Evolutionary conservation across 1,140 invertebrate genomes (phyloP), one percentile per base, ranked within the genome.

Genomic region (Pygmarrhopalites habei): DNA sequence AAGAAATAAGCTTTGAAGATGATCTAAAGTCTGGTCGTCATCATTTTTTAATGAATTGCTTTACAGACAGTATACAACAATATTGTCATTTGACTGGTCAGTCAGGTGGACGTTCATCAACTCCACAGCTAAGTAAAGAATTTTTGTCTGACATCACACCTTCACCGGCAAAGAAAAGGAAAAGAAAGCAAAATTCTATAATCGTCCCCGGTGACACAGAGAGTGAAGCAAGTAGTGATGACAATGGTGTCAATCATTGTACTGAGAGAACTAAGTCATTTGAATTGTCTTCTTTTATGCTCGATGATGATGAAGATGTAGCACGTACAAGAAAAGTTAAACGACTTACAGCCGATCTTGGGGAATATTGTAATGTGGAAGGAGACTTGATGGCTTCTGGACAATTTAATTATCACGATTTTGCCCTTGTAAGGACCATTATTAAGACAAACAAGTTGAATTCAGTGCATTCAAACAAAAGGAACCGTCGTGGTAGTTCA

Each of bases 381-480:
- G 30, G 30, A 2, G 61, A 64, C 28, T 67, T 51, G 41, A 49
- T 49, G 46, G 23, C 14, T 49, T 14, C 14, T 10, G 46, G 46
- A 10, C 46, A 7, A 7, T 49, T 12, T 23, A 19, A 49, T 21
- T 49, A 15, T 23, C 57, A 65, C 14, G 58, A 26, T 26, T 51
- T 32, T n/a, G 56, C 21, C 21, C 64, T 47, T 19, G 49, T 70
- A 5, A 17, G 68, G 21, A 67, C 65, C 1, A 70, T 70, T 35
- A 30, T 65, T 3, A 70, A 70, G 30, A 62, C 19, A 0, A 60
- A 52, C 49, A 19, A 58, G 14, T 7, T 67, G 23, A 51, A 65
- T 25, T 26, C 59, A 4, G 32, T 60, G 21, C 43, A 57, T 15
- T 1, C 30, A 25, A 43, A 51, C 21, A 67, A 65, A 43, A 32